These are phyloP conservation scores for Hemicrepidius hirtus DNA, from an alignment of 2,888 invertebrate genomes.

Conservation along the genomic window DNA sequence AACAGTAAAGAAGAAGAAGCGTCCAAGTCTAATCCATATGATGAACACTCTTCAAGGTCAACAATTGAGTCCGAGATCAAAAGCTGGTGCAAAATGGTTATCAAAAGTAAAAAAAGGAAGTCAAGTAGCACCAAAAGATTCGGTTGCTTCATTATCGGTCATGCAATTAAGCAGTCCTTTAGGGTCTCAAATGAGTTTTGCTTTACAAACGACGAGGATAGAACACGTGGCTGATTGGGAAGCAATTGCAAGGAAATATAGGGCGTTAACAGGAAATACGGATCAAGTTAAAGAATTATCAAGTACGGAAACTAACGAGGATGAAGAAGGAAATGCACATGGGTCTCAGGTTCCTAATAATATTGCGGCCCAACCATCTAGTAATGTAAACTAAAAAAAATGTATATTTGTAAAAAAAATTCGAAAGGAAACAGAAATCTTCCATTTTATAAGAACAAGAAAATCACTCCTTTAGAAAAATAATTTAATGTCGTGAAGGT, in stretches of 20 bases:
- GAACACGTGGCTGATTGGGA: constrained; percentile 96
- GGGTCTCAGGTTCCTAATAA: constrained; percentile 60
- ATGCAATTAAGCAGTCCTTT: constrained; percentile 89
- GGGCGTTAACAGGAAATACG: constrained; percentile 80
- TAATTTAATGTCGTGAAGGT: constrained; percentile 1
- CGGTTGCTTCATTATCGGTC: constrained; percentile 85
- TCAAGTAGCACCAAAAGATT: constrained; percentile 87
- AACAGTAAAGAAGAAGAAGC: constrained; percentile 75
- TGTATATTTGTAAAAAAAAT: constrained; percentile 20
- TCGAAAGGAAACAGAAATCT: constrained; percentile 29
- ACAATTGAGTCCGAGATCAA: constrained; percentile 87
- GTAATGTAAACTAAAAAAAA: constrained; percentile 1
- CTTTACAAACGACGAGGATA: constrained; percentile 83
- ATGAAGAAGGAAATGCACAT: constrained; percentile 57
- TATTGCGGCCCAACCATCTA: constrained; percentile 44
- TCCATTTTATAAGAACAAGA: constrained; percentile 42
- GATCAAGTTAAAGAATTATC: constrained; percentile 74
- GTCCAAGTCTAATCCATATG: constrained; percentile 89
- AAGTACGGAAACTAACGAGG: constrained; percentile 66
- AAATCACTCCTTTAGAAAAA: not conserved
- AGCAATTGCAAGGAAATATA: constrained; percentile 90
- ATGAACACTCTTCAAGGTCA: constrained; percentile 82
- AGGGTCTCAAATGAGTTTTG: constrained; percentile 89
- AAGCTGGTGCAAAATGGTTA: constrained; percentile 92
- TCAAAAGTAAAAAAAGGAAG: constrained; percentile 88